phyloP scores from a whole-genome alignment of 2,888 invertebrate genomes.

The Agrotis ipsilon region DNA sequence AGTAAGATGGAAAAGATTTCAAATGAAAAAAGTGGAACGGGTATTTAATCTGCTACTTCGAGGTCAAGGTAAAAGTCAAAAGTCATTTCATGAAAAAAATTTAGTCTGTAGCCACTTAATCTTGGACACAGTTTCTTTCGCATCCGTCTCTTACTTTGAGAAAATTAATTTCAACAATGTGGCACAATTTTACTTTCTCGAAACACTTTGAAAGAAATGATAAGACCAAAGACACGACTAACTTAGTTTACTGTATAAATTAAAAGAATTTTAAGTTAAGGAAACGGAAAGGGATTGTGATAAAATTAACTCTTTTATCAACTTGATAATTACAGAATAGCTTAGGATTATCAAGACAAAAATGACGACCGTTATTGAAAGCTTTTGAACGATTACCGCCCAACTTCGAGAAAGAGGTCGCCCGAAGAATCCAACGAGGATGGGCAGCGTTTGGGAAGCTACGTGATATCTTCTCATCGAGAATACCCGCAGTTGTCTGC shows the following conservation, averaged over 20 bases:
- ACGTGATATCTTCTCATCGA: no score
- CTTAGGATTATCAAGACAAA: not conserved
- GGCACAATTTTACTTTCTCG: slow-evolving; percentile 31
- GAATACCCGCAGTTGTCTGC: no score
- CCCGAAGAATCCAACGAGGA: no score
- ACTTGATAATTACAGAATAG: not conserved
- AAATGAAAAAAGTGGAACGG: not conserved
- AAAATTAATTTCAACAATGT: slow-evolving; percentile 20
- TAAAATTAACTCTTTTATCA: not conserved
- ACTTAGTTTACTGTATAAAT: slow-evolving; percentile 30
- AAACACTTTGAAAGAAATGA: slow-evolving; percentile 42
- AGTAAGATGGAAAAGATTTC: no score
- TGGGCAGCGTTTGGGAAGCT: no score
- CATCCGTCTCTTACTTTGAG: slow-evolving; percentile 25
- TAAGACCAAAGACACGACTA: slow-evolving; percentile 31
- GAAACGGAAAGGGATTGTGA: slow-evolving; percentile 12
- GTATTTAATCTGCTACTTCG: not conserved
- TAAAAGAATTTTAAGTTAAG: slow-evolving; percentile 7
- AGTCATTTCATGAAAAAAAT: slow-evolving; percentile 20
- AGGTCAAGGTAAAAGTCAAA: slow-evolving; percentile 17
- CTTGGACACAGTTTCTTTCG: slow-evolving; percentile 24
- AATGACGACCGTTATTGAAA: not conserved
- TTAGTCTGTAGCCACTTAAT: slow-evolving; percentile 32
- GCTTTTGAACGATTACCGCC: no score
- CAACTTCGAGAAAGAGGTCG: no score